Evolutionary conservation across 1,140 invertebrate genomes (phyloP).

Genomic region (Diorhabda elongata): DNA sequence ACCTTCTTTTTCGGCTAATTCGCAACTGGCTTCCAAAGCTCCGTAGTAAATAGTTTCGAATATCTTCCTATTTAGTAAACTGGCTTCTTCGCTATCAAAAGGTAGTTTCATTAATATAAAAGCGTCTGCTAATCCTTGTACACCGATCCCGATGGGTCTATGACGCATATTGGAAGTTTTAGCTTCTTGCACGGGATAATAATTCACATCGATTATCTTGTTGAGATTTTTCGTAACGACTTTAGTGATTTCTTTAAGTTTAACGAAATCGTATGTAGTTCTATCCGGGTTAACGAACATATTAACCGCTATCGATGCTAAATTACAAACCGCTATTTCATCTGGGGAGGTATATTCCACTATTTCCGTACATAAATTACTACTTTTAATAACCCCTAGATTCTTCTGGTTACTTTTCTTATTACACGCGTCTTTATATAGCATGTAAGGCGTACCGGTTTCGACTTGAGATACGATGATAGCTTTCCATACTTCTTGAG

Average conservation of each 20-base stretch:
- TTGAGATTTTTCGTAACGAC: constrained; percentile 90
- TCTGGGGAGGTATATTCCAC: constrained; percentile 88
- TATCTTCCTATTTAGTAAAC: constrained; percentile 88
- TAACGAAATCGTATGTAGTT: constrained; percentile 83
- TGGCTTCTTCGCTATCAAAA: constrained; percentile 84
- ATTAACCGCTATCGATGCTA: constrained; percentile 97
- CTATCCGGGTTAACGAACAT: constrained; percentile 81
- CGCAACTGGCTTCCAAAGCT: constrained; percentile 95
- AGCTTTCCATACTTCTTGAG: constrained; percentile 88
- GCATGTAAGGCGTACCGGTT: constrained; percentile 97
- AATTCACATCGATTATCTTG: constrained; percentile 97
- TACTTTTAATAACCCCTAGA: constrained; percentile 97
- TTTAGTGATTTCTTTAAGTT: constrained; percentile 76
- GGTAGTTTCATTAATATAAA: constrained; percentile 93
- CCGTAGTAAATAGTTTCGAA: constrained; percentile 98
- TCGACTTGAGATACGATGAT: constrained; percentile 96
- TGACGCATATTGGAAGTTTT: constrained; percentile 86
- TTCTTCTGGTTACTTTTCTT: constrained; percentile 98
- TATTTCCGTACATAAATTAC: constrained; percentile 98
- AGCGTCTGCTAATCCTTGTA: constrained; percentile 81
- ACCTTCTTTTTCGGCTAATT: constrained; percentile 83
- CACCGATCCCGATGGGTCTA: constrained; percentile 93
- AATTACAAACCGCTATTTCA: constrained; percentile 97
- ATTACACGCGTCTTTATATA: constrained; percentile 98
- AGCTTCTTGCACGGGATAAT: constrained; percentile 90